Evolutionary conservation across 2,888 invertebrate species (phyloP), one percentile per base, ranked within the genome.

Genomic region (Lochmaea capreae): DNA sequence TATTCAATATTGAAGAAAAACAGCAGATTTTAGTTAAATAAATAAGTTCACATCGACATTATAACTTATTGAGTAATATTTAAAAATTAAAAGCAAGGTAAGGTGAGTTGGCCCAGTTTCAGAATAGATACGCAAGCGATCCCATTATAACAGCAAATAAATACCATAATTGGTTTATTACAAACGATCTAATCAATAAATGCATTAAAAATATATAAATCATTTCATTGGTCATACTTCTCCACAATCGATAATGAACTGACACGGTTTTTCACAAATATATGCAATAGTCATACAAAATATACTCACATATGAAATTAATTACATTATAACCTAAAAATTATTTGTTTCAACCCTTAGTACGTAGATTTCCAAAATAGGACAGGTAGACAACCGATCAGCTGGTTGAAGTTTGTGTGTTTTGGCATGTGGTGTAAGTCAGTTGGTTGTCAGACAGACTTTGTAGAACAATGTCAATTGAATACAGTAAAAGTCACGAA

Each of bases 191-290:
- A 16, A 63, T 63, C 62, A 43, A 63, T 63, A 43, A 63, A 42
- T 10, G 43, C 42, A 63, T 63, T 63, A 63, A 63, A 63, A 63
- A 39, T 39, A 61, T 61, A 33, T 61, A 61, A 61, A 61, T 54
- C 16, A 39, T 61, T 2, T 33, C 2, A 4, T 49, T 62, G n/a
- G 18, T 8, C 16, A 8, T 16, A 42, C 16, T 43, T 16, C 5
- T 16, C 12, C 46, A 54, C 43, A 65, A 46, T 49, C 46, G 11
- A 52, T 65, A 65, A 12, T 11, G 5, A 52, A 16, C 39, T 65
- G 62, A 26, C 18, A 16, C 11, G 18, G 61, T 80, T 75, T 78
- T 77, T 39, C 33, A 33, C 33, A 9, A 1, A 39, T 39, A 9
- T 39, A 39, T 39, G 8, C 33, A n/a, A n/a, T n/a, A n/a, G n/a